Evolutionary conservation across 2,113 vertebrate genomes (phyloP), one percentile per base, ranked within the genome.

Genomic region (Rhynchomys soricoides): DNA sequence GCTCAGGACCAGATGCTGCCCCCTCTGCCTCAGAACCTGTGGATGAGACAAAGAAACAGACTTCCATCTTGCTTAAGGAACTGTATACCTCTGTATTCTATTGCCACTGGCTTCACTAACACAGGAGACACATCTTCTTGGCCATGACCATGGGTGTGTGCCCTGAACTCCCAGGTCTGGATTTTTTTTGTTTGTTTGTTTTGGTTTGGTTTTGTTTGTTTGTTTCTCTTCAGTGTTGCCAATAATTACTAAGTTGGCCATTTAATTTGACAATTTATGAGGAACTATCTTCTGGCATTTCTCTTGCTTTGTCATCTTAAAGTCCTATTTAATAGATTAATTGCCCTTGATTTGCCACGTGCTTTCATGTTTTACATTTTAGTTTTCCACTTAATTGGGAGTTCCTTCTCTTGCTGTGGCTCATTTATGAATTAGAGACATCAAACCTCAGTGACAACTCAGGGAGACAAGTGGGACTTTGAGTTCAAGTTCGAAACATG

Each of bases 401-500:
- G 43, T 5, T 52, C 29, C 57, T 75, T 90, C 48, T 50, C 37
- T 71, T 87, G 43, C 59, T 64, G 43, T 73, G 26, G 93, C 81
- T 91, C 59, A 90, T 26, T 74, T 13, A 64, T 26, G 59, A 95
- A 85, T 89, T 85, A 45, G 29, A 89, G 11, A 81, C 83, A 78
- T 73, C 59, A 92, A 93, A 48, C 40, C 31, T 92, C 74, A 85
- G 26, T 86, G 57, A 85, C 62, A 87, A 93, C 31, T 66, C 40
- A 50, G 57, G 73, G 45, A 68, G 79, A 68, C 17, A 92, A 64
- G 71, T 88, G 90, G 11, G 40, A 90, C 57, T 48, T 77, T 93
- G 75, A 85, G 45, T 90, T 81, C 86, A 95, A 93, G 90, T 77
- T 52, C 75, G 43, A 95, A 93, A 92, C 79, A 34, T 21, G 81